phyloP scores from a whole-genome alignment of 2,113 vertebrate species.

The Collichthys lucidus region DNA sequence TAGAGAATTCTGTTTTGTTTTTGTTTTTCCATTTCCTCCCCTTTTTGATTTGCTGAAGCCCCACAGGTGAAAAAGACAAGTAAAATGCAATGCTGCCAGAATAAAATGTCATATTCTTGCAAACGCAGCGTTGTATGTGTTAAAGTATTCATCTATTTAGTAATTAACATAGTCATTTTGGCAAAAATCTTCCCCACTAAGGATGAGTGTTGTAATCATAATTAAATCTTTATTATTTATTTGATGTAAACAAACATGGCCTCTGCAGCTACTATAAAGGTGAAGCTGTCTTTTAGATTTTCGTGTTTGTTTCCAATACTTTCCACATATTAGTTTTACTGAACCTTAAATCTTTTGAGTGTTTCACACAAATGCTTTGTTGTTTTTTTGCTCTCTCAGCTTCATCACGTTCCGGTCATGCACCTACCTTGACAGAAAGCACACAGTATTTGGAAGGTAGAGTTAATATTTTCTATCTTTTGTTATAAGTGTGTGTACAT shows the following conservation, averaged over 20 bases:
- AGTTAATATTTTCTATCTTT: background rate
- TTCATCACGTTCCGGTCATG: conserved; percentile 99
- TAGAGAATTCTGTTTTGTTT: conserved; percentile 7
- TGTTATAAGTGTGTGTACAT: background rate
- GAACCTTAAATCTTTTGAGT: background rate
- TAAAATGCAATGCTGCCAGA: too few relatives aligned
- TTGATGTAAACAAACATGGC: background rate
- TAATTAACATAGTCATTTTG: background rate
- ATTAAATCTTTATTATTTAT: background rate
- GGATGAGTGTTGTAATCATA: background rate
- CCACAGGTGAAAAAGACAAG: background rate
- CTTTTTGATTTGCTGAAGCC: background rate
- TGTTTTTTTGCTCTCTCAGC: conserved; percentile 73
- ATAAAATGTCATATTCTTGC: background rate
- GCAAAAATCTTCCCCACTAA: background rate
- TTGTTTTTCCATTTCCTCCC: background rate
- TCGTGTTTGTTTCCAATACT: background rate
- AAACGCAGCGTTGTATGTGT: background rate
- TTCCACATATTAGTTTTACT: background rate
- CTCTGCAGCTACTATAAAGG: background rate
- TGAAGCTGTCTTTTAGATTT: background rate
- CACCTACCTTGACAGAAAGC: conserved; percentile 94
- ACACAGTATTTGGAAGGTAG: conserved; percentile 97
- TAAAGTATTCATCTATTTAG: background rate
- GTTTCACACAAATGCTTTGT: background rate